Percentiles rank a stretch among this genome's conserved stretches.
Evolutionary conservation across 2,888 invertebrate species (phyloP).

Genomic region (Cetonia aurata): DNA sequence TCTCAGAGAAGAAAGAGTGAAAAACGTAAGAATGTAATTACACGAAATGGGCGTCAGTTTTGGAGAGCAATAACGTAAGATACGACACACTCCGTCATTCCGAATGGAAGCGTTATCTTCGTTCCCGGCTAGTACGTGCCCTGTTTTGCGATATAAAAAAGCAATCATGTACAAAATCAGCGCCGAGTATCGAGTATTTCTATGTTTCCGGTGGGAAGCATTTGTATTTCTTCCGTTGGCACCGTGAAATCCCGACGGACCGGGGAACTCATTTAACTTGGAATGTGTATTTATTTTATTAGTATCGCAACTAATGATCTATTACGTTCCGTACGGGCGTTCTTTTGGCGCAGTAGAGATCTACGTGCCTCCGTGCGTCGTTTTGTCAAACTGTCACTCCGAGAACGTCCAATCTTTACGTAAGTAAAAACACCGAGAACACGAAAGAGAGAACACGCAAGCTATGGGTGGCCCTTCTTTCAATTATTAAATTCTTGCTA

Average conservation of each 20-base stretch:
- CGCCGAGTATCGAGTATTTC: slow-evolving; percentile 66
- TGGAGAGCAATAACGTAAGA: slow-evolving; percentile 50
- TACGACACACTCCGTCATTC: slow-evolving; percentile 62
- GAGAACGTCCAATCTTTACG: slow-evolving; percentile 15
- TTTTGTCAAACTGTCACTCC: slow-evolving; percentile 18
- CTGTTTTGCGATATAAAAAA: slow-evolving; percentile 67
- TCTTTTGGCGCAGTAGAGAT: slow-evolving; percentile 44
- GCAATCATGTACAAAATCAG: slow-evolving; percentile 69
- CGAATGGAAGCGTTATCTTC: slow-evolving; percentile 66
- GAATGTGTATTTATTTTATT: slow-evolving; percentile 68
- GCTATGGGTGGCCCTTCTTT: slow-evolving; percentile 6
- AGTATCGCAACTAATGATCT: slow-evolving; percentile 65
- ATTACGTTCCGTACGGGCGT: slow-evolving; percentile 59
- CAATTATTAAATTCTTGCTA: slow-evolving; percentile 42
- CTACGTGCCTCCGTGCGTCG: background rate
- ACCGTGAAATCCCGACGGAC: slow-evolving; percentile 63
- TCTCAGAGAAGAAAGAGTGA: slow-evolving; percentile 20
- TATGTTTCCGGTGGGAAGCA: slow-evolving; percentile 68
- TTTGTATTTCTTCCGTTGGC: slow-evolving; percentile 64
- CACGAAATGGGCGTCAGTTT: slow-evolving; percentile 35
- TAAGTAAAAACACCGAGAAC: background rate
- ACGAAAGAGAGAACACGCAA: background rate
- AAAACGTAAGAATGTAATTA: slow-evolving; percentile 34
- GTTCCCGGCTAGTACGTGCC: slow-evolving; percentile 64
- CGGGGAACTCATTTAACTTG: slow-evolving; percentile 68